phyloP scores from a whole-genome alignment of 1,140 invertebrate species.

The Archivesica marissinica region DNA sequence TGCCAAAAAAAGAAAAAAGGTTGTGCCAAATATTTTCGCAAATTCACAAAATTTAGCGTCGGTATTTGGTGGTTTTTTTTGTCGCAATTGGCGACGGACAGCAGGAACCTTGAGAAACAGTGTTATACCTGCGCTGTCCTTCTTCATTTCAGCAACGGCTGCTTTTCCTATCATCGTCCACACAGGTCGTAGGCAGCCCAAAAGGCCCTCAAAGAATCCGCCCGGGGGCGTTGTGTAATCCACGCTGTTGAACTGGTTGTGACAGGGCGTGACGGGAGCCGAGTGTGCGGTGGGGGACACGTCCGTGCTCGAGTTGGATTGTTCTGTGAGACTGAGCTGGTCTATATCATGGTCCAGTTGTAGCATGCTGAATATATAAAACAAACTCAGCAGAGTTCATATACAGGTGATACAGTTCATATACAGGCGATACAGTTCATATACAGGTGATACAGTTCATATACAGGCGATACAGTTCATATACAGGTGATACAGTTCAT shows the following conservation, averaged over 20 bases:
- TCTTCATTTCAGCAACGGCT: conserved; percentile 88
- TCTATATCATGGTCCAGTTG: conserved; percentile 80
- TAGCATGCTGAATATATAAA: conserved; percentile 77
- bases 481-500: too few species aligned
- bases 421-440: too few species aligned
- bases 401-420: too few species aligned
- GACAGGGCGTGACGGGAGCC: conserved; percentile 76
- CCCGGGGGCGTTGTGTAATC: conserved; percentile 71
- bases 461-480: too few species aligned
- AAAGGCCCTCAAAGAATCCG: conserved; percentile 92
- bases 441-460: too few species aligned
- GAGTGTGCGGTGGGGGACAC: conserved; percentile 78
- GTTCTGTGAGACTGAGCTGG: conserved; percentile 76
- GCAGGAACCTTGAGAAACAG: neutral
- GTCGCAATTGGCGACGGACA: neutral
- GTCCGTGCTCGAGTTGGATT: conserved; percentile 71
- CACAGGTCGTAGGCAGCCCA: conserved; percentile 94
- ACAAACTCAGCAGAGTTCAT: too few species aligned
- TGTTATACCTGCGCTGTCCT: conserved; percentile 76
- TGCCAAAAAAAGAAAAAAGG: too few species aligned
- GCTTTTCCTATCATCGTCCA: conserved; percentile 93
- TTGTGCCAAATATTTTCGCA: too few species aligned
- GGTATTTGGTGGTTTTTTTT: neutral
- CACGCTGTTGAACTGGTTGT: conserved; percentile 72
- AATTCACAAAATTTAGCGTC: neutral